Conservation (phyloP, 1,140 invertebrate species). For the Lepidotrigona ventralis region DNA sequence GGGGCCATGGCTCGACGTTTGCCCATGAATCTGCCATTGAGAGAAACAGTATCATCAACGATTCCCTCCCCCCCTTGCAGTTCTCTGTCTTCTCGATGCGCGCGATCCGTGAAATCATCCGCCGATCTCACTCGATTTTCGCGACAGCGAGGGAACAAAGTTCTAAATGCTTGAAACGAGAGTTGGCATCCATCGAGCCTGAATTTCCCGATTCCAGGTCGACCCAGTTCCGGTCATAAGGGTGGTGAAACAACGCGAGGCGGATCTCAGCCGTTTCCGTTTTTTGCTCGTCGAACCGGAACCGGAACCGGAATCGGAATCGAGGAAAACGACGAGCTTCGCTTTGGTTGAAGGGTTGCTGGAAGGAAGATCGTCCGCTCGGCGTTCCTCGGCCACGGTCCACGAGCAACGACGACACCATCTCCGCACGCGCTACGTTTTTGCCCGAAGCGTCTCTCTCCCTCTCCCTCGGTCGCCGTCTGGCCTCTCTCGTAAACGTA, state of each 20-base stretch:
- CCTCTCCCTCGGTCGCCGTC: background rate
- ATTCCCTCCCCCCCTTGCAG: background rate
- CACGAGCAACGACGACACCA: conserved; percentile 62
- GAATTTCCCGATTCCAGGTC: background rate
- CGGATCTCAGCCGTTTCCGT: conserved; percentile 16
- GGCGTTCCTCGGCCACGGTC: conserved; percentile 57
- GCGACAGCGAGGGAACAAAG: background rate
- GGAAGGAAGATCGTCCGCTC: conserved; percentile 25
- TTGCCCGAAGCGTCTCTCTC: conserved; percentile 50
- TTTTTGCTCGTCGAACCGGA: conserved; percentile 5
- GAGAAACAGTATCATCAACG: conserved; percentile 23
- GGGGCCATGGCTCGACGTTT: conserved; percentile 2
- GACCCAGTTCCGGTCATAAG: background rate
- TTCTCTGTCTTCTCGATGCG: background rate
- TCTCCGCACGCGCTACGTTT: conserved; percentile 57
- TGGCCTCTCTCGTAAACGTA: background rate
- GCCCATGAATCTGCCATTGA: conserved; percentile 26
- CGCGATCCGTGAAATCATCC: background rate
- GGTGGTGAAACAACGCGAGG: background rate
- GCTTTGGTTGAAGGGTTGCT: background rate
- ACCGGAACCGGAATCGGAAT: too few species aligned
- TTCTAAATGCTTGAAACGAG: background rate
- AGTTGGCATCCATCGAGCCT: background rate
- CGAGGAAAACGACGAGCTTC: too few species aligned
- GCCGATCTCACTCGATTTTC: background rate